Conservation (phyloP, 92 coral and sea anemone species). For the Phenganax marumi region DNA sequence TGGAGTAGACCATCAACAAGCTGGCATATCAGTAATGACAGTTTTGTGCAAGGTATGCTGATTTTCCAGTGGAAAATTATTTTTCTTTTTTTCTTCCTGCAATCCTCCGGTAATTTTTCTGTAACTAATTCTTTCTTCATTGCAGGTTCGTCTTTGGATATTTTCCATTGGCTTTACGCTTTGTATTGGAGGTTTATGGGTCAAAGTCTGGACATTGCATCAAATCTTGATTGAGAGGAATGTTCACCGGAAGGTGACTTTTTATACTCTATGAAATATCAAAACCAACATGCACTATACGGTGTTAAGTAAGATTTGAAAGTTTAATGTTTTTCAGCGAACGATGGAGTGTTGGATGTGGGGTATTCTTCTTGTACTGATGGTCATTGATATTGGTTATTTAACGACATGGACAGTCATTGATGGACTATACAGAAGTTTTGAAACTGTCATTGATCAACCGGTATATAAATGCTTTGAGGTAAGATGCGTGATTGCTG, state of each 20-base stretch:
- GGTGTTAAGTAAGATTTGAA: not conserved
- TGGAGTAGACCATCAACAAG: slow-evolving; percentile 81
- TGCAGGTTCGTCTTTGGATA: slow-evolving; percentile 97
- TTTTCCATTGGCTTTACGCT: slow-evolving; percentile 83
- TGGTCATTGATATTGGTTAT: slow-evolving; percentile 69
- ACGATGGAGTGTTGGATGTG: slow-evolving; percentile 76
- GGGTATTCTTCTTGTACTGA: slow-evolving; percentile 53
- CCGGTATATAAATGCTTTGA: slow-evolving; percentile 75
- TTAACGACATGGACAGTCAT: slow-evolving; percentile 80
- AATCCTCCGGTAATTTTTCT: too few species aligned
- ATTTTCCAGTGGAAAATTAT: too few species aligned
- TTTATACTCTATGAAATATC: not conserved
- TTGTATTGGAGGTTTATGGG: slow-evolving; percentile 88
- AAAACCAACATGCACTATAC: not conserved
- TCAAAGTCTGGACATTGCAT: slow-evolving; percentile 92
- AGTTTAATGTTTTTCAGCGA: slow-evolving; percentile 47
- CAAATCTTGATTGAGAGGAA: slow-evolving; percentile 76
- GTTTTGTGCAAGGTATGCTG: slow-evolving; percentile 73
- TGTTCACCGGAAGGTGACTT: slow-evolving; percentile 45
- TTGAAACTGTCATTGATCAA: slow-evolving; percentile 67
- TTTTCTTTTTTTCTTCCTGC: too few species aligned
- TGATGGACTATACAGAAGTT: slow-evolving; percentile 70
- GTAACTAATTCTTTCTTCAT: not conserved
- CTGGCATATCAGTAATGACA: slow-evolving; percentile 54
- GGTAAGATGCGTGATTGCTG: slow-evolving; percentile 47